Evolutionary conservation across 2,888 invertebrate species (phyloP).

Genomic region (Orchesella flavescens): DNA sequence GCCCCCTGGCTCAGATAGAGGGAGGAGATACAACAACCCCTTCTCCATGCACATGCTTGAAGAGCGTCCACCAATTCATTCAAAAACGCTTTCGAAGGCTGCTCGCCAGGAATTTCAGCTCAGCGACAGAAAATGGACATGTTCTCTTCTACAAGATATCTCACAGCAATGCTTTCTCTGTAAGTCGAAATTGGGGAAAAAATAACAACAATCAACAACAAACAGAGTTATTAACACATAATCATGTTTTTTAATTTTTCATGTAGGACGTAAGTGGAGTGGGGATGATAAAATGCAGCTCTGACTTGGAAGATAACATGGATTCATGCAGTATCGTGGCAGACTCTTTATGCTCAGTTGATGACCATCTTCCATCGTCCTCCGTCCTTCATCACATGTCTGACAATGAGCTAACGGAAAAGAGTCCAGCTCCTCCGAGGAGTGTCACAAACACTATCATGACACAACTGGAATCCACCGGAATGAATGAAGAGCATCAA

Average conservation of each 20-base stretch:
- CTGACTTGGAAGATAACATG: constrained; percentile 48
- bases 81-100: constrained; percentile 64
- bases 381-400: constrained; percentile 2
- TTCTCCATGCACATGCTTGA: constrained; percentile 56
- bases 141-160: constrained; percentile 42
- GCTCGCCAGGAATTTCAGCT: constrained; percentile 61
- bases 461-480: background rate
- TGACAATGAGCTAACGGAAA: constrained; percentile 29
- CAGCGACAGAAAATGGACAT: constrained; percentile 62
- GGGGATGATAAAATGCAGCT: constrained; percentile 39
- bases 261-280: constrained; percentile 20
- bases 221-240: too few species aligned
- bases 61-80: constrained; percentile 65
- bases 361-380: background rate
- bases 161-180: constrained; percentile 42
- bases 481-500: constrained; percentile 20
- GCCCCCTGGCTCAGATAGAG: constrained; percentile 70
- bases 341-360: constrained; percentile 42
- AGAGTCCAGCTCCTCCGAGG: constrained; percentile 1
- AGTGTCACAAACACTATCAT: background rate
- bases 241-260: background rate
- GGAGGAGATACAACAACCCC: background rate
- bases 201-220: too few species aligned
- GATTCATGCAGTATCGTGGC: constrained; percentile 48
- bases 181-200: too few species aligned